Evolutionary conservation across 2,113 vertebrate genomes (phyloP), one percentile per base, ranked within the genome.

Genomic region (Melozone crissalis): DNA sequence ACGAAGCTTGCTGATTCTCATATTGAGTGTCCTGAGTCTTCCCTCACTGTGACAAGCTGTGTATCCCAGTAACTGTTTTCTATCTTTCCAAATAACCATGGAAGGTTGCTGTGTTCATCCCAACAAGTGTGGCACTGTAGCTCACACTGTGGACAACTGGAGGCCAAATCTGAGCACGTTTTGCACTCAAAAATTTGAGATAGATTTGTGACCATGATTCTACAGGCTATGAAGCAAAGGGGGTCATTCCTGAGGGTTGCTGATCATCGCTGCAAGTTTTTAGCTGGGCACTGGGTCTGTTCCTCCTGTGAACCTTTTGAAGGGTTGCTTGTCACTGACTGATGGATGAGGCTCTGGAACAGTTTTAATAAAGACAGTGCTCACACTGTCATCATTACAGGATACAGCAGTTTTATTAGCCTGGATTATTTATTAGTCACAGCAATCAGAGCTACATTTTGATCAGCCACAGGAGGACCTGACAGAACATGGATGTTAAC

Each of bases 401-500:
- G 57, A 84, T 28, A 85, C 47, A 77, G 61, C 49, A 62, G 11
- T 84, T 88, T 84, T 77, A 55, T 92, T 90, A 94, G 78, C 54
- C 8, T 33, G 55, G 77, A 55, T 79, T 72, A 76, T 90, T 89
- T 95, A 76, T 94, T 78, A 73, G 78, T 78, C 75, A 69, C 63
- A 78, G 92, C 80, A 89, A 79, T 96, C 49, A 59, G 75, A 88
- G 77, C 35, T 54, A 67, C 15, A 7, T 87, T 89, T 90, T 0
- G 26, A 95, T 89, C 89, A 73, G 77, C 94, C 67, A 65, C 76
- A 61, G 77, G 77, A 90, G 61, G 84, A 85, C 61, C 80, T 96
- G 95, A 87, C 87, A 93, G 91, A 91, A 93, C 80, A 84, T 43
- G 92, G 86, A 68, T 92, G 57, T 92, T 84, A 91, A 78, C 44